Percentiles rank a stretch among this genome's conserved stretches.
Conservation (phyloP, 2,113 vertebrate genomes). For the Tinamus guttatus region DNA sequence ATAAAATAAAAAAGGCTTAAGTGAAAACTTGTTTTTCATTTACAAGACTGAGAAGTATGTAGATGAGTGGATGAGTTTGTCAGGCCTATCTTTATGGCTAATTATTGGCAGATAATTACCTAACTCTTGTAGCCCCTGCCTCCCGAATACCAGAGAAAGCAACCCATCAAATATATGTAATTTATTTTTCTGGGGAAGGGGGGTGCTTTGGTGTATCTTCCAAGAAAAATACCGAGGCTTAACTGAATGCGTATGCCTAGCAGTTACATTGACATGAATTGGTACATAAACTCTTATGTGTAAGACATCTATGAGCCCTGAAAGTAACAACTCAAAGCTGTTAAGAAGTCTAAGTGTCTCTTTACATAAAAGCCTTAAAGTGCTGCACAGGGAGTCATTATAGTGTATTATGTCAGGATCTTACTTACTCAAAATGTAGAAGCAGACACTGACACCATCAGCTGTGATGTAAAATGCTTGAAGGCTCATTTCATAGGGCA, state of each 20-base stretch:
- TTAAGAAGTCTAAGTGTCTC: slow-evolving; percentile 51
- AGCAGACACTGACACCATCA: slow-evolving; percentile 51
- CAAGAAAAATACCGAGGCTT: slow-evolving; percentile 57
- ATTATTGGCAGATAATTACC: slow-evolving; percentile 16
- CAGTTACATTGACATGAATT: slow-evolving; percentile 14
- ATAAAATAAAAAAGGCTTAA: slow-evolving; percentile 38
- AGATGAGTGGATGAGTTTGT: neutral
- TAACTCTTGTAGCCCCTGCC: neutral
- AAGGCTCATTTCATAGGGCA: slow-evolving; percentile 15
- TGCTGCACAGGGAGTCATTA: slow-evolving; percentile 66
- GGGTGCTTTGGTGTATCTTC: slow-evolving; percentile 49
- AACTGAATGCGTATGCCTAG: slow-evolving; percentile 6
- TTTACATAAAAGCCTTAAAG: slow-evolving; percentile 63
- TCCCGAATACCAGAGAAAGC: slow-evolving; percentile 23
- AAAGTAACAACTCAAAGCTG: slow-evolving; percentile 65
- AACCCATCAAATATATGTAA: slow-evolving; percentile 29
- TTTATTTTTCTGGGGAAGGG: neutral
- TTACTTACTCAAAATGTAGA: slow-evolving; percentile 45
- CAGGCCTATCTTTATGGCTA: slow-evolving; percentile 12
- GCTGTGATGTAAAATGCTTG: slow-evolving; percentile 7
- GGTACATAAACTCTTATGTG: slow-evolving; percentile 29
- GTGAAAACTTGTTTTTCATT: slow-evolving; percentile 7
- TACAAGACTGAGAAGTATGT: slow-evolving; percentile 16
- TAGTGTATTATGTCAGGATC: slow-evolving; percentile 58
- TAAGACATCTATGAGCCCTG: slow-evolving; percentile 57